phyloP scores from a whole-genome alignment of 2,888 invertebrate genomes.

The Pyrgus malvae region DNA sequence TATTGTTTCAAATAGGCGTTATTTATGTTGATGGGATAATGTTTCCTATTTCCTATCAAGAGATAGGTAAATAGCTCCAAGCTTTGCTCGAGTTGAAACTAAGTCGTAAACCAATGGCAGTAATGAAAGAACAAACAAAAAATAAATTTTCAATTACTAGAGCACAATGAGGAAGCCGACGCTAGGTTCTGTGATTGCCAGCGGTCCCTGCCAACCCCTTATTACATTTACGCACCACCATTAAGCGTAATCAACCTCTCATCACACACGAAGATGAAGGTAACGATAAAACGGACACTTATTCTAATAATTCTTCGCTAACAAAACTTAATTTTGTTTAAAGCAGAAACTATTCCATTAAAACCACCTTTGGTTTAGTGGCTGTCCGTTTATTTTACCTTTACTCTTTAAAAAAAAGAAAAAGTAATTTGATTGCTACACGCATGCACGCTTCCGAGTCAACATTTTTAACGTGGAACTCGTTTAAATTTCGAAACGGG shows the following conservation, averaged over 20 bases:
- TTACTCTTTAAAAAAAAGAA: not conserved
- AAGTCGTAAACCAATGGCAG: too few species aligned
- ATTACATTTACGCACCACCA: constrained; percentile 74
- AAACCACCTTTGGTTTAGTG: too few species aligned
- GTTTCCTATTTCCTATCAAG: too few species aligned
- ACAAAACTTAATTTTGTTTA: too few species aligned
- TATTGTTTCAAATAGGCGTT: too few species aligned
- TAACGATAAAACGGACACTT: constrained; percentile 68
- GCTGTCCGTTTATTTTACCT: too few species aligned
- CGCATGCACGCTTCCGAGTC: constrained; percentile 24
- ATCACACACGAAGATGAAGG: constrained; percentile 69
- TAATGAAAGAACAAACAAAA: too few species aligned
- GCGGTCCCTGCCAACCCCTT: constrained; percentile 58
- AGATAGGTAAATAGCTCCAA: too few species aligned
- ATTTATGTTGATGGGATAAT: too few species aligned
- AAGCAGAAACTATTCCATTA: too few species aligned
- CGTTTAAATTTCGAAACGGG: constrained; percentile 59
- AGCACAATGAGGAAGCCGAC: constrained; percentile 60
- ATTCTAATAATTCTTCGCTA: constrained; percentile 51
- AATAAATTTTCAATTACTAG: constrained; percentile 37
- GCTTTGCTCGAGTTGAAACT: too few species aligned
- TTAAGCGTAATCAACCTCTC: constrained; percentile 71
- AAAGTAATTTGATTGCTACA: not conserved
- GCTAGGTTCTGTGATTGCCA: constrained; percentile 52
- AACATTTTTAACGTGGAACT: constrained; percentile 45